Conservation (phyloP, 1,140 invertebrate genomes). For the Pristionchus pacificus region DNA sequence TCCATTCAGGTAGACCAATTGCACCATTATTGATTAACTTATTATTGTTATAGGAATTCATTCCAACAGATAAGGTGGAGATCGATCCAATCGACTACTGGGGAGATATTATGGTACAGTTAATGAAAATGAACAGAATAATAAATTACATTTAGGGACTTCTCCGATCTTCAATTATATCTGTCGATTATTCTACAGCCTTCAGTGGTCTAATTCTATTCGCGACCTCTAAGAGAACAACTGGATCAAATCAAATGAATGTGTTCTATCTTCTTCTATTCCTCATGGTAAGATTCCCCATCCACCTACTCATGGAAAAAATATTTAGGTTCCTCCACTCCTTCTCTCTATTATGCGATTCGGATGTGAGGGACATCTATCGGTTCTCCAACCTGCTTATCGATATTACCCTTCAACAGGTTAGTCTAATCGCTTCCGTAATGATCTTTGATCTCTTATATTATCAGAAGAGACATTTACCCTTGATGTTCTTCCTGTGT, state of each 20-base stretch:
- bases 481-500: constrained; percentile 30
- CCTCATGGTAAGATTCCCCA: constrained; percentile 19
- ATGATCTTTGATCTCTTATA: constrained; percentile 1
- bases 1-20: constrained; percentile 10
- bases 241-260: constrained; percentile 16
- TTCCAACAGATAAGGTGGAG: background rate
- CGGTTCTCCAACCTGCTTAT: constrained; percentile 26
- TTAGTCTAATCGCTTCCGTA: too few relatives aligned
- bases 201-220: constrained; percentile 34
- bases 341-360: constrained; percentile 19
- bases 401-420: constrained; percentile 24
- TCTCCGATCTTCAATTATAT: constrained; percentile 20
- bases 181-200: constrained; percentile 31
- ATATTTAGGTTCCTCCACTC: constrained; percentile 30
- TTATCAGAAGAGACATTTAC: constrained; percentile 28
- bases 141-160: constrained; percentile 26
- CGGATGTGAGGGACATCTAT: constrained; percentile 36
- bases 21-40: constrained; percentile 1
- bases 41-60: background rate
- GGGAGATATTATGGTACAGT: constrained; percentile 2
- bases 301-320: background rate
- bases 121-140: too few relatives aligned
- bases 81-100: background rate
- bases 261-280: constrained; percentile 17
- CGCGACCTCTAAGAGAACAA: constrained; percentile 24